phyloP scores from a whole-genome alignment of 2,888 invertebrate species.

The Pycnomerus fuliginosus region DNA sequence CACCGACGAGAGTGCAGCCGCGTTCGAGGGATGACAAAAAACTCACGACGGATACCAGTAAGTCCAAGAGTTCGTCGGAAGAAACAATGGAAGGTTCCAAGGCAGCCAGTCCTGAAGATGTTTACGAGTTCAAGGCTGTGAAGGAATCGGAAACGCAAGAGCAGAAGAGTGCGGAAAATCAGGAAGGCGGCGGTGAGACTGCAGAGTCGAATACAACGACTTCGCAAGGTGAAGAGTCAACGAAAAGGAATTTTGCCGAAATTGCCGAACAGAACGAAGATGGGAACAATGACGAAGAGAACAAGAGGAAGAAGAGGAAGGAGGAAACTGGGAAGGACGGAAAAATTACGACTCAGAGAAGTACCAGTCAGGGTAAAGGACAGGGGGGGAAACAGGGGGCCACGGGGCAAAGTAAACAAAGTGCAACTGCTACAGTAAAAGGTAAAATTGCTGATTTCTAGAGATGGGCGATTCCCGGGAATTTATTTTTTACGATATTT shows the following conservation, averaged over 20 bases:
- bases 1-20: conserved; percentile 47
- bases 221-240: conserved; percentile 35
- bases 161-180: conserved; percentile 47
- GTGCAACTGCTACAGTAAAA: too few species aligned
- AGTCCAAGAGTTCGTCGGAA: conserved; percentile 35
- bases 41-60: conserved; percentile 40
- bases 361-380: conserved; percentile 52
- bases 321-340: conserved; percentile 68
- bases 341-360: conserved; percentile 65
- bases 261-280: conserved; percentile 57
- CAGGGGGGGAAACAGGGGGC: conserved; percentile 50
- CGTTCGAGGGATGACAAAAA: conserved; percentile 63
- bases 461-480: too few species aligned
- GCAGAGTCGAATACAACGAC: conserved; percentile 32
- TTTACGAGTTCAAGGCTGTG: conserved; percentile 60
- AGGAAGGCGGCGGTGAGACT: conserved; percentile 4
- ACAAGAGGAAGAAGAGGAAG: conserved; percentile 74
- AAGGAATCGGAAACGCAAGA: conserved; percentile 55
- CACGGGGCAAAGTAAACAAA: conserved; percentile 47
- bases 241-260: conserved; percentile 57
- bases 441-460: too few species aligned
- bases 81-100: conserved; percentile 42
- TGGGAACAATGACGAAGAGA: conserved; percentile 70
- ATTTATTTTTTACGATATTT: too few species aligned
- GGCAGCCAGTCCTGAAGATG: conserved; percentile 49